Base-by-base conservation (phyloP, 2,888 invertebrate genomes). In the Parnassius orleans region DNA sequence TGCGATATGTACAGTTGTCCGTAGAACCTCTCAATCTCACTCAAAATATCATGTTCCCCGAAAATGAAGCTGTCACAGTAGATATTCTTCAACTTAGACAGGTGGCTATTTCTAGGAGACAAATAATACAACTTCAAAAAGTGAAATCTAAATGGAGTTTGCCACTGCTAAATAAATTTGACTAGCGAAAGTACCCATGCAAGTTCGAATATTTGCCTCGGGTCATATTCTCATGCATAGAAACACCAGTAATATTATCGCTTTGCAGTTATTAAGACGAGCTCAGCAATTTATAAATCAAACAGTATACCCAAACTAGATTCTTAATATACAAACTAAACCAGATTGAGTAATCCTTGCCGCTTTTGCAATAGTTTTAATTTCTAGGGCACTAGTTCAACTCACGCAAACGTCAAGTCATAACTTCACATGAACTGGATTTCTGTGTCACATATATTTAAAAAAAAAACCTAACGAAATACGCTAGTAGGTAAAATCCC, bases 181-280 rank as follows among this genome's bases (percentile, higher is more conserved):
- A 48, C 73, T 78, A 84, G 90, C 86, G 89, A 90, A 90, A 90
- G 90, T 90, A 85, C 84, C 84, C 87, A 83, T 81, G 84, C 88
- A 77, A 82, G 89, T 90, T 88, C 53, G 53, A 41, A 61, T 48
- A 63, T 57, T 55, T 43, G 33, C 53, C 61, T 63, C 48, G 55
- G 55, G 58, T 55, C 55, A 59, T 53, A 57, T 43, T 42, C 57
- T 53, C n/a, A 55, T 61, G 53, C 48, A 55, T 60, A 64, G 48
- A 57, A 56, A 65, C 57, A 55, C 53, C 57, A 47, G 46, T 59
- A 52, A 56, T 11, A 43, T 50, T 53, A 62, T 50, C 54, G 43
- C 42, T 42, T 59, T 56, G 15, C 53, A 46, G 33, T 56, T 44
- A 52, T 59, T 47, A n/a, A 14, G 52, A 59, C 19, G 55, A 63